phyloP scores from a whole-genome alignment of 2,797 vertebrate genomes.

The Yasuhikotakia modesta region DNA sequence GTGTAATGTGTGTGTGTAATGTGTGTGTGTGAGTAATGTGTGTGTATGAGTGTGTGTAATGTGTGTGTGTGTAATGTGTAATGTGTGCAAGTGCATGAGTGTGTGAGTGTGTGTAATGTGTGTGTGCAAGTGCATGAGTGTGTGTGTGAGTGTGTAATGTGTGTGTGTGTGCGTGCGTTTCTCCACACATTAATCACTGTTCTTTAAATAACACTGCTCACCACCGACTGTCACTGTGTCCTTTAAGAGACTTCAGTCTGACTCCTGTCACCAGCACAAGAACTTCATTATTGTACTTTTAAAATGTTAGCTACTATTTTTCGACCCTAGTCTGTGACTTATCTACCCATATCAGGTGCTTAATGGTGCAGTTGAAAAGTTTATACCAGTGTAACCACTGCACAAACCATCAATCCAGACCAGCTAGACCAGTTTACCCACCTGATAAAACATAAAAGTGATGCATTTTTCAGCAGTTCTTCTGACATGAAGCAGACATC shows the following conservation, averaged over 20 bases:
- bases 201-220: conserved; percentile 81
- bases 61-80: too few species aligned
- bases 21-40: too few species aligned
- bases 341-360: too few species aligned
- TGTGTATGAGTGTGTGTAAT: too few species aligned
- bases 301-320: conserved; percentile 62
- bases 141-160: conserved; percentile 71
- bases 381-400: too few species aligned
- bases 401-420: not conserved
- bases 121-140: too few species aligned
- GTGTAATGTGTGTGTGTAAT: too few species aligned
- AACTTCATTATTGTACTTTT: conserved; percentile 52
- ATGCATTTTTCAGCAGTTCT: conserved; percentile 64
- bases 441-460: not conserved
- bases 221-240: conserved; percentile 72
- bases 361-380: too few species aligned
- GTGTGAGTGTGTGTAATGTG: too few species aligned
- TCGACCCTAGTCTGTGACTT: not conserved
- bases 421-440: not conserved
- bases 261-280: conserved; percentile 71
- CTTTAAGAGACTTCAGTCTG: conserved; percentile 65
- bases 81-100: too few species aligned
- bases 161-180: conserved; percentile 61
- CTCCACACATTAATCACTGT: conserved; percentile 79
- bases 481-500: conserved; percentile 44